Conservation (phyloP, 2,888 invertebrate genomes). For the Cristatella mucedo region DNA sequence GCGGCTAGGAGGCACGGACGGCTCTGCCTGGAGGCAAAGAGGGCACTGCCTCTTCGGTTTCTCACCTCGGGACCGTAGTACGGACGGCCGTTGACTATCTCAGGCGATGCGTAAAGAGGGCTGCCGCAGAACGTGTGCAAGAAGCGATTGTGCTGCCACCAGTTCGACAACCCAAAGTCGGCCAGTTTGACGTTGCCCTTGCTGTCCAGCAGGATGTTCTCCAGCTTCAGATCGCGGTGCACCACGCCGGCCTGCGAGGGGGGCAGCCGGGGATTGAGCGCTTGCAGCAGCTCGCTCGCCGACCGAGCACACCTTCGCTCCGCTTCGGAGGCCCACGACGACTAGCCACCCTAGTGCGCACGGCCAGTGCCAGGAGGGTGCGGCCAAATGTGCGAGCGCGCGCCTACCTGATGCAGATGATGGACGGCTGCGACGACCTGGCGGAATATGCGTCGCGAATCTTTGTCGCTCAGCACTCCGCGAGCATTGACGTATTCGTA, state of each 20-base stretch:
- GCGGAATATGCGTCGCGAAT: slow-evolving; percentile 81
- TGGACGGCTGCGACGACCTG: slow-evolving; percentile 90
- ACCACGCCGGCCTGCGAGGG: slow-evolving; percentile 66
- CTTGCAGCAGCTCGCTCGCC: no score
- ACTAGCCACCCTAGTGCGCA: no score
- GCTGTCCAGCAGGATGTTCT: slow-evolving; percentile 82
- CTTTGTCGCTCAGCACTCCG: slow-evolving; percentile 74
- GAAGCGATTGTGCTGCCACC: slow-evolving; percentile 70
- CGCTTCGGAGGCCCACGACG: no score
- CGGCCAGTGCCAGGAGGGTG: no score
- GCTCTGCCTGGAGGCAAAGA: no score
- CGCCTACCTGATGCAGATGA: slow-evolving; percentile 72
- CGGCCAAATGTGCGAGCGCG: no score
- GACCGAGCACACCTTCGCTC: no score
- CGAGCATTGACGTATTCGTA: slow-evolving; percentile 81
- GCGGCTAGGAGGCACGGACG: no score
- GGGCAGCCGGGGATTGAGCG: no score
- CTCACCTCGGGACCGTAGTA: slow-evolving; percentile 87
- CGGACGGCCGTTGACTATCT: slow-evolving; percentile 89
- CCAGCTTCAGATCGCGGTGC: slow-evolving; percentile 83
- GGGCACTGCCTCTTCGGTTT: no score
- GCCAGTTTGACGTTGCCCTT: slow-evolving; percentile 91
- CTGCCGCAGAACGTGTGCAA: slow-evolving; percentile 88
- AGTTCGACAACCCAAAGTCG: slow-evolving; percentile 94
- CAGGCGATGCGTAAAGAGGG: slow-evolving; percentile 87